These are phyloP conservation scores for Coelinius sp. DNA, from an alignment of 2,888 invertebrate genomes.

Conservation along the genomic window DNA sequence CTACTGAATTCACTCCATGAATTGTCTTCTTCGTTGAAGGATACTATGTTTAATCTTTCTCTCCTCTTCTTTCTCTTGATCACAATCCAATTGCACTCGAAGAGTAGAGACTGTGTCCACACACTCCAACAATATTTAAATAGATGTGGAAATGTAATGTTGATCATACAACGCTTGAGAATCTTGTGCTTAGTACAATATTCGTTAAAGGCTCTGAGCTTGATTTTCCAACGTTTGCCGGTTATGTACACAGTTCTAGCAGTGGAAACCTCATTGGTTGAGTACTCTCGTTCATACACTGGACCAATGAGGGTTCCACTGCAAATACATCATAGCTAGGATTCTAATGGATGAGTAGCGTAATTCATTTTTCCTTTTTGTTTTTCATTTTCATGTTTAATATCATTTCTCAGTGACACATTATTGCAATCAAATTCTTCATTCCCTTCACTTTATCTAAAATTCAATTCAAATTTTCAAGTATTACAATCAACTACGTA, in stretches of 20 bases:
- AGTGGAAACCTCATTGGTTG: background rate
- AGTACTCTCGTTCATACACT: conserved; percentile 7
- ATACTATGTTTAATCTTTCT: background rate
- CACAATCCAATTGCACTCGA: background rate
- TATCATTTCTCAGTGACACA: background rate
- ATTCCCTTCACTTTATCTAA: background rate
- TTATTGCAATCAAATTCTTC: background rate
- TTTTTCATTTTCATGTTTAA: background rate
- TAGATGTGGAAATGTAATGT: background rate
- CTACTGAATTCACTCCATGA: no score
- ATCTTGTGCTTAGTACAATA: conserved; percentile 24
- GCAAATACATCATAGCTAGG: conserved; percentile 4
- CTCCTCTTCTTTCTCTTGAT: background rate
- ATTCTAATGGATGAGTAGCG: background rate
- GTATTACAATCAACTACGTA: background rate
- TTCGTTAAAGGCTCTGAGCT: conserved; percentile 22
- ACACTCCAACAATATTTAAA: conserved; percentile 7
- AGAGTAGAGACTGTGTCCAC: conserved; percentile 7
- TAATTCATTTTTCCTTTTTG: background rate
- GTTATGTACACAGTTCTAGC: conserved; percentile 17
- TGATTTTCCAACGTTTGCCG: conserved; percentile 28
- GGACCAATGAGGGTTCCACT: conserved; percentile 6
- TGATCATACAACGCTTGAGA: conserved; percentile 4
- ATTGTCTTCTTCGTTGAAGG: no score
- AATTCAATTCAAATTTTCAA: background rate